phyloP scores from a whole-genome alignment of 2,113 vertebrate species.

The Copsychus sechellarum region DNA sequence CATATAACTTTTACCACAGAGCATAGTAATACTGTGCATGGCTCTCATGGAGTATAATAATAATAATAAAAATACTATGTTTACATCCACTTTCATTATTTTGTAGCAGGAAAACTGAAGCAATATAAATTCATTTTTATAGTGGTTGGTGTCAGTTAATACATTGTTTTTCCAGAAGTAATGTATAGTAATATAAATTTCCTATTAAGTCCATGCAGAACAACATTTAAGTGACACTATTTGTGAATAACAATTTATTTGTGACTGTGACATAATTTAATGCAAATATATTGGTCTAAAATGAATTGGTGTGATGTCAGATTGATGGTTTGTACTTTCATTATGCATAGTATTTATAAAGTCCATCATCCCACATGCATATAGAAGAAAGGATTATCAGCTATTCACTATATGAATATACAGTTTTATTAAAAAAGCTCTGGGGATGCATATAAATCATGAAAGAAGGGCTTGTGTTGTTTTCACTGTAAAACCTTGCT shows the following conservation, averaged over 20 bases:
- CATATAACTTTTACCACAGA: neutral
- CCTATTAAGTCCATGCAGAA: neutral
- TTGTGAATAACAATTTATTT: conserved; percentile 29
- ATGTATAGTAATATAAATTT: conserved; percentile 15
- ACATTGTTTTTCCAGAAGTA: conserved; percentile 5
- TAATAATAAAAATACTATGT: conserved; percentile 42
- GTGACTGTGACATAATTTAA: neutral
- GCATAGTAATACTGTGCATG: neutral
- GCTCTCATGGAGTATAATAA: neutral
- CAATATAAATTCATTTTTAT: conserved; percentile 46
- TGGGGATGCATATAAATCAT: conserved; percentile 48
- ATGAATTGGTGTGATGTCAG: conserved; percentile 4
- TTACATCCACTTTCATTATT: conserved; percentile 15
- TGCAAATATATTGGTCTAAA: neutral
- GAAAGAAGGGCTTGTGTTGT: conserved; percentile 36
- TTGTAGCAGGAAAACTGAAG: conserved; percentile 29
- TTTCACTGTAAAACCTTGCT: conserved; percentile 43
- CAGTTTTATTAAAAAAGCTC: conserved; percentile 61
- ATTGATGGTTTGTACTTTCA: conserved; percentile 38
- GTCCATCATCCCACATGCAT: conserved; percentile 1
- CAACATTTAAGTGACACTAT: neutral
- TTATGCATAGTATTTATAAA: conserved; percentile 50
- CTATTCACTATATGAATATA: conserved; percentile 28
- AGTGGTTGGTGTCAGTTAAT: conserved; percentile 29
- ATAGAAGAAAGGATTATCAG: conserved; percentile 64